These are phyloP conservation scores for Gobius niger DNA, from an alignment of 2,113 vertebrate genomes.

Conservation along the genomic window DNA sequence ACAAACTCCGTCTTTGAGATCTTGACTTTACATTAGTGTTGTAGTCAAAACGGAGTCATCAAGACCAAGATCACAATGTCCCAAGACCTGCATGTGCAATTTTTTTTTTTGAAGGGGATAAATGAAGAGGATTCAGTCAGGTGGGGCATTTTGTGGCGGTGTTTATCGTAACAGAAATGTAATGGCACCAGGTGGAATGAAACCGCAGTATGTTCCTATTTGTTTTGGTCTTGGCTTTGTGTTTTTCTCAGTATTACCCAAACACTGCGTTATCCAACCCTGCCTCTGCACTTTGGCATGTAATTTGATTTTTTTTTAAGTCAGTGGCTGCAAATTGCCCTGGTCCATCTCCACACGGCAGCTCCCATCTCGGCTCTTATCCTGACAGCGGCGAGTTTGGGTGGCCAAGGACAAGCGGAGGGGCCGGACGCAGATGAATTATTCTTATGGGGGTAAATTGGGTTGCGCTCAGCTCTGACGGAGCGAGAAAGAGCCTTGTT, in stretches of 20 bases:
- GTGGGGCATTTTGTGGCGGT: neutral
- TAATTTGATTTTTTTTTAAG: conserved; percentile 25
- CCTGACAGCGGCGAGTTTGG: neutral
- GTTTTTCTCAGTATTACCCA: conserved; percentile 5
- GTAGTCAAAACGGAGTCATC: no score
- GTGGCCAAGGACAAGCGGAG: conserved; percentile 30
- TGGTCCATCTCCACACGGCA: conserved; percentile 28
- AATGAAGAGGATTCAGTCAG: no score
- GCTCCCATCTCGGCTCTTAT: conserved; percentile 18
- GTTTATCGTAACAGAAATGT: neutral
- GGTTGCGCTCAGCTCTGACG: conserved; percentile 46
- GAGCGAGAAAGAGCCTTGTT: conserved; percentile 27
- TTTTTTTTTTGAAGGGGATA: no score
- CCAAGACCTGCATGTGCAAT: no score
- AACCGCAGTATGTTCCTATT: neutral
- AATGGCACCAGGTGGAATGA: neutral
- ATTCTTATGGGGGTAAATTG: conserved; percentile 55
- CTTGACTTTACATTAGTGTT: no score
- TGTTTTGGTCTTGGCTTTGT: neutral
- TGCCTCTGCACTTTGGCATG: conserved; percentile 1
- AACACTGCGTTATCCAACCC: conserved; percentile 3
- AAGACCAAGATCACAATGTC: no score
- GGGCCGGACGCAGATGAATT: conserved; percentile 43
- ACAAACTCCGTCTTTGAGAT: no score
- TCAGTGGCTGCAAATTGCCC: conserved; percentile 22